A percentile compares a stretch with the other conserved stretches of the same genome.
Conservation (phyloP, 2,113 vertebrate genomes). For the Nansenia antarctica region DNA sequence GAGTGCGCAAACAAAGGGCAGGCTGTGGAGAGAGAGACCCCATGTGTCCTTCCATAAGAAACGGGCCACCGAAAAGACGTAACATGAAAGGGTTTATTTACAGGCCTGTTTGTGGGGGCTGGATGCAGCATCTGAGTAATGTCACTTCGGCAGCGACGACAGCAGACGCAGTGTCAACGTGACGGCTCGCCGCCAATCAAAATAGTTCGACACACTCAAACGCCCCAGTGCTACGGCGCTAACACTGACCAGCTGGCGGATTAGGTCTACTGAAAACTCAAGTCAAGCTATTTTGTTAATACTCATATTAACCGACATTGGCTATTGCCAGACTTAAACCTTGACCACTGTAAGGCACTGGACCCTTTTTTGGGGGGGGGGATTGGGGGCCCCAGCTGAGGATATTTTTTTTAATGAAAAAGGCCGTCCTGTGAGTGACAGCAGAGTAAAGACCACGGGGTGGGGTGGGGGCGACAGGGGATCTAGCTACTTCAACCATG, state of each 20-base stretch:
- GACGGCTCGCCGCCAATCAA: no score
- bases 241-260: no score
- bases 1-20: conserved; percentile 14
- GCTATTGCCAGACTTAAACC: not conserved
- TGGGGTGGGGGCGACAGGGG: no score
- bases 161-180: no score
- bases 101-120: no score
- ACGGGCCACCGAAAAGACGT: not conserved
- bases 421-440: conserved; percentile 11
- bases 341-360: conserved; percentile 19
- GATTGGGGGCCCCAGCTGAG: conserved; percentile 20
- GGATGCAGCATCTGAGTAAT: no score
- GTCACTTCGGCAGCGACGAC: no score
- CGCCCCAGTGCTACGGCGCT: no score
- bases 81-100: not conserved
- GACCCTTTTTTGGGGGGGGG: conserved; percentile 42
- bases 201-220: no score
- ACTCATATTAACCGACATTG: no score
- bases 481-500: conserved; percentile 9
- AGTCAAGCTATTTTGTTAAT: no score
- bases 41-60: not conserved
- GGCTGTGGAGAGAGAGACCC: not conserved
- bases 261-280: no score
- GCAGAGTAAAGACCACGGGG: not conserved
- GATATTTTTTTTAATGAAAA: conserved; percentile 44